phyloP scores from a whole-genome alignment of 2,113 vertebrate species.

The Cisticola juncidis region DNA sequence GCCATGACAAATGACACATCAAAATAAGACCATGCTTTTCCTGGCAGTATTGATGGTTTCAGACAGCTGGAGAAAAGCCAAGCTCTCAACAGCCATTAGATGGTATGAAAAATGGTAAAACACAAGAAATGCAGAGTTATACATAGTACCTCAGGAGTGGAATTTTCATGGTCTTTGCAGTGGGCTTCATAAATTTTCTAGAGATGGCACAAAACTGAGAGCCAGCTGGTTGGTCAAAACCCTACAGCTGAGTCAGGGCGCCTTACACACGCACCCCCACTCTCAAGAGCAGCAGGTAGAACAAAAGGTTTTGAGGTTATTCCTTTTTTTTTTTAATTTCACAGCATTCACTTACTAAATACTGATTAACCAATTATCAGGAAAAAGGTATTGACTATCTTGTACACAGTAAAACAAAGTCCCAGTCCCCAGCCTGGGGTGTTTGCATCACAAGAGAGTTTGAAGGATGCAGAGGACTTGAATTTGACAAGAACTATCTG shows the following conservation, averaged over 20 bases:
- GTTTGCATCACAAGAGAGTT: neutral
- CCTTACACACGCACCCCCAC: accelerated
- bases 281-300: neutral
- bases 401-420: neutral
- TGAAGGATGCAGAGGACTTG: neutral
- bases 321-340: neutral
- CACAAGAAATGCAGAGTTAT: neutral
- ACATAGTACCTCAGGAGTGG: neutral
- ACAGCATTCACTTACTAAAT: neutral
- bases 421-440: neutral
- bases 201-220: neutral
- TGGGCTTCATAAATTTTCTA: neutral
- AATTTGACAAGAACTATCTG: neutral
- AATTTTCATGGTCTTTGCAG: neutral
- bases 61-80: neutral
- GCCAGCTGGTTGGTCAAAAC: neutral
- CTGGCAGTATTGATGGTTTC: neutral
- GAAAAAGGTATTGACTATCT: neutral
- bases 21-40: neutral
- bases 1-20: neutral
- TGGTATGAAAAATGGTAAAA: neutral
- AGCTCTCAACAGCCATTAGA: neutral
- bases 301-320: neutral
- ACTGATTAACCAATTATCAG: neutral
- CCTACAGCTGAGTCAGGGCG: neutral